Evolutionary conservation across 2,797 vertebrate species (phyloP).

Genomic region (Enteromius treurensis): DNA sequence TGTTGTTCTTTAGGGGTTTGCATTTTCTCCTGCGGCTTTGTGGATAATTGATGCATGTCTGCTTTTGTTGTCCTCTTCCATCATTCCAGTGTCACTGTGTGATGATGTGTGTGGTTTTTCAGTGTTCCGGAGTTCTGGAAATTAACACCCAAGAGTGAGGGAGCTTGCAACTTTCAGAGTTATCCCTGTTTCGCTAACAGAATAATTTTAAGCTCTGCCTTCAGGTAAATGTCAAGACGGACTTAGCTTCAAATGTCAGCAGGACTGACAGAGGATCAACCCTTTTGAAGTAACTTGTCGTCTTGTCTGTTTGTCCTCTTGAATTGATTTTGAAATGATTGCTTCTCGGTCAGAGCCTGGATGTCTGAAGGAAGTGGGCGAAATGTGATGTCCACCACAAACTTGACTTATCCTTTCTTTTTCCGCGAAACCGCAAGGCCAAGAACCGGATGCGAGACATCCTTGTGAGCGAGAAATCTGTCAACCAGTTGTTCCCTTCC

Average conservation of each 20-base stretch:
- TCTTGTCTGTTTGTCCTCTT: constrained; percentile 16
- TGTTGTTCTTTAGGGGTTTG: constrained; percentile 17
- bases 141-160: constrained; percentile 5
- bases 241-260: constrained; percentile 17
- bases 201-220: constrained; percentile 21
- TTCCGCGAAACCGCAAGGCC: background rate
- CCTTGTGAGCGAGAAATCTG: background rate
- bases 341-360: background rate
- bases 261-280: constrained; percentile 13
- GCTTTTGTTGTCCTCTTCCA: constrained; percentile 20
- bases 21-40: constrained; percentile 20
- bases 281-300: background rate
- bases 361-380: background rate
- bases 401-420: constrained; percentile 2
- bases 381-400: constrained; percentile 5
- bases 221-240: constrained; percentile 6
- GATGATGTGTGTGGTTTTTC: constrained; percentile 2
- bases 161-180: constrained; percentile 4
- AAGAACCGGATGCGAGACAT: background rate
- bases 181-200: background rate
- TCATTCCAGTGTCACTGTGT: constrained; percentile 1
- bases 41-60: constrained; percentile 26
- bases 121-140: constrained; percentile 12
- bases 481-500: background rate
- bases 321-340: constrained; percentile 17